A percentile compares a stretch with the other conserved stretches of the same genome.
These are phyloP conservation scores for Hyppa rectilinea DNA, from an alignment of 2,888 invertebrate genomes.

Conservation along the genomic window DNA sequence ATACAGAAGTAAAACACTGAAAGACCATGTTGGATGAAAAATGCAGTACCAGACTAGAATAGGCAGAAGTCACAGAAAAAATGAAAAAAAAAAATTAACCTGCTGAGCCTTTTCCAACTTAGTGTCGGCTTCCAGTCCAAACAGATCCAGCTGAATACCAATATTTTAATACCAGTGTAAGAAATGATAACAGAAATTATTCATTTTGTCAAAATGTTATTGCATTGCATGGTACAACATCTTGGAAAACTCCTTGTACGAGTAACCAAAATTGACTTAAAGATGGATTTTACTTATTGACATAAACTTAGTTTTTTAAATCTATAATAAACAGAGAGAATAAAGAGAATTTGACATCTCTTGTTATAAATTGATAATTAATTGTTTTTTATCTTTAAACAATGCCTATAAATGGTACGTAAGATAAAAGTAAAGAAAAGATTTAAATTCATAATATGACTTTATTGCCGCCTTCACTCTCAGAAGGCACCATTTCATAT, in stretches of 20 bases:
- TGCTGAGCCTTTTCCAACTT: neutral
- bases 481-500: too few species aligned
- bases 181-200: neutral
- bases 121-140: neutral
- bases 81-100: neutral
- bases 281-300: neutral
- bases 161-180: neutral
- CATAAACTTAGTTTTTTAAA: neutral
- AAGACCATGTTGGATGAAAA: too few species aligned
- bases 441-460: neutral
- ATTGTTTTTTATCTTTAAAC: neutral
- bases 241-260: neutral
- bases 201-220: neutral
- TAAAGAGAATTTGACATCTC: neutral
- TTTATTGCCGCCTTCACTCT: too few species aligned
- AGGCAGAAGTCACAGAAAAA: neutral
- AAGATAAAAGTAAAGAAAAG: neutral
- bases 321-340: neutral
- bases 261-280: neutral
- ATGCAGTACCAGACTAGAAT: neutral
- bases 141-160: neutral
- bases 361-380: neutral
- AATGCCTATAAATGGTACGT: neutral
- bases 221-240: neutral
- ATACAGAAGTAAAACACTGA: neutral